Percentiles rank a stretch among this genome's conserved stretches.
These are phyloP conservation scores for Lordiphosa fenestrarum DNA, from an alignment of 2,888 invertebrate species.

Conservation along the genomic window DNA sequence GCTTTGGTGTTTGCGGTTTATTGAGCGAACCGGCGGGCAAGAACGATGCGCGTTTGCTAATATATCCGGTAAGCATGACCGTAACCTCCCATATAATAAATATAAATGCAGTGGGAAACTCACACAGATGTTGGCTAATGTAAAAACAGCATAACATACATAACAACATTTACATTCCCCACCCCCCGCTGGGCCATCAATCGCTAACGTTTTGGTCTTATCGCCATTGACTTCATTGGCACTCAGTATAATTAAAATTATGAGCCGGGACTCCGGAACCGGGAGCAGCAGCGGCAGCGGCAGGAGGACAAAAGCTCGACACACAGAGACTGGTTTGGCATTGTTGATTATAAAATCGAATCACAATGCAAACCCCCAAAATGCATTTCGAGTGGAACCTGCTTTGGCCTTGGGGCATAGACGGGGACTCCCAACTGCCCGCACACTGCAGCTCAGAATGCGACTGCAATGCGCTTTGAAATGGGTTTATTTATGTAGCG, in stretches of 20 bases:
- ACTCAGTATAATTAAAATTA: constrained; percentile 76
- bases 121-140: constrained; percentile 68
- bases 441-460: constrained; percentile 11
- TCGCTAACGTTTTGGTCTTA: constrained; percentile 62
- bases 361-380: constrained; percentile 44
- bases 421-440: constrained; percentile 7
- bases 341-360: constrained; percentile 71
- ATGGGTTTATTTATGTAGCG: constrained; percentile 71
- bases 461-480: constrained; percentile 64
- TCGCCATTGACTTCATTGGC: constrained; percentile 73
- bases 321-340: constrained; percentile 45
- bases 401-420: constrained; percentile 48
- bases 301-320: constrained; percentile 41
- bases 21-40: constrained; percentile 40
- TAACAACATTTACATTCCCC: constrained; percentile 11
- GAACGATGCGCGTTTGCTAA: constrained; percentile 54
- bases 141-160: constrained; percentile 46
- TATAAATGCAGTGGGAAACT: constrained; percentile 69
- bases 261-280: constrained; percentile 47
- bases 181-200: constrained; percentile 50
- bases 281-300: constrained; percentile 6
- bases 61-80: constrained; percentile 64
- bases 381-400: constrained; percentile 33
- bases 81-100: constrained; percentile 57
- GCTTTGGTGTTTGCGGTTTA: constrained; percentile 60